A percentile compares a stretch with the other conserved stretches of the same genome.
phyloP scores from a whole-genome alignment of 2,888 invertebrate genomes.

The Poecilobothrus nobilitatus region DNA sequence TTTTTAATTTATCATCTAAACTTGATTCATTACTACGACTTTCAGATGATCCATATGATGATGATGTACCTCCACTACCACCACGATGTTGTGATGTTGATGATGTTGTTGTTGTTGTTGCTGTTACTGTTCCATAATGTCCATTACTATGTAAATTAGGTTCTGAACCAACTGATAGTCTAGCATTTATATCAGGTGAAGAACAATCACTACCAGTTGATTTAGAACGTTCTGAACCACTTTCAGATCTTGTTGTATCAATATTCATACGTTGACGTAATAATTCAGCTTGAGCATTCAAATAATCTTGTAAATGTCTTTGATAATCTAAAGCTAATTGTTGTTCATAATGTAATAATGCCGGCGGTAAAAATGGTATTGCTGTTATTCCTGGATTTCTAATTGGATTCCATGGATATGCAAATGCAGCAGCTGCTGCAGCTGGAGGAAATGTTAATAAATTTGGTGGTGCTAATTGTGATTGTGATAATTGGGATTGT shows the following conservation, averaged over 20 bases:
- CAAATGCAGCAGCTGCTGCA: not conserved
- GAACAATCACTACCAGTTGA: constrained; percentile 73
- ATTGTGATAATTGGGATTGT: constrained; percentile 70
- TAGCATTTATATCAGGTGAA: constrained; percentile 49
- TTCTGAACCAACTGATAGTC: constrained; percentile 37
- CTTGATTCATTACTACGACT: constrained; percentile 4
- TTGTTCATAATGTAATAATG: constrained; percentile 59
- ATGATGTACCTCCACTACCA: constrained; percentile 24
- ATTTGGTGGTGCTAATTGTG: constrained; percentile 33
- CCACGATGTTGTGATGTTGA: constrained; percentile 20
- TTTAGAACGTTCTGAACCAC: constrained; percentile 63
- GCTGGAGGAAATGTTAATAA: not conserved
- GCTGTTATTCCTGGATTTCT: constrained; percentile 48
- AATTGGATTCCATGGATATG: constrained; percentile 60
- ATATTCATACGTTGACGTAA: constrained; percentile 46
- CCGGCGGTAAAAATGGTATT: constrained; percentile 45
- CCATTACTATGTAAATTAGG: constrained; percentile 26
- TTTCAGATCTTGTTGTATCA: constrained; percentile 50
- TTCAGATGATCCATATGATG: not conserved
- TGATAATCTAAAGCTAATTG: constrained; percentile 52
- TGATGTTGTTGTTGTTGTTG: constrained; percentile 28
- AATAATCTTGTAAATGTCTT: constrained; percentile 46
- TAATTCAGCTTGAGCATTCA: constrained; percentile 47
- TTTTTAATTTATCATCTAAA: constrained; percentile 6
- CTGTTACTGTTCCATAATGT: not conserved